Evolutionary conservation across 2,113 vertebrate species (phyloP).

Genomic region (Elephas maximus): DNA sequence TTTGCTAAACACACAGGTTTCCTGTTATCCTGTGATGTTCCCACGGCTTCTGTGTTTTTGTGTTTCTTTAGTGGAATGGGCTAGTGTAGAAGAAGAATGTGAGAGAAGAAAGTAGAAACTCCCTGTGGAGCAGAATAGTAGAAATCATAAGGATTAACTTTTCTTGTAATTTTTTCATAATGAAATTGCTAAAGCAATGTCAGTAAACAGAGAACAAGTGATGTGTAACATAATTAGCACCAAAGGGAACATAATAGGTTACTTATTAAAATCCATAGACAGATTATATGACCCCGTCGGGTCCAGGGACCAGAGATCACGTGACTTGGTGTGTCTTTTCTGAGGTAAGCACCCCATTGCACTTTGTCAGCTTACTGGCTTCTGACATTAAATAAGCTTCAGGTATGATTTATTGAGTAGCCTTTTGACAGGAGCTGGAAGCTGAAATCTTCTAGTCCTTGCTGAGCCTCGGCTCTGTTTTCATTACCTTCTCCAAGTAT

Average conservation of each 20-base stretch:
- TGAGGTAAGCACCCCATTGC: constrained; percentile 89
- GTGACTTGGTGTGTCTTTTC: constrained; percentile 88
- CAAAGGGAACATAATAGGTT: constrained; percentile 92
- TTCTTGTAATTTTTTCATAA: constrained; percentile 76
- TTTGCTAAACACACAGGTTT: constrained; percentile 1
- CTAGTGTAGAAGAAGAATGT: neutral
- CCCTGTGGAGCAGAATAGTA: constrained; percentile 32
- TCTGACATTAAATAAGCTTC: constrained; percentile 88
- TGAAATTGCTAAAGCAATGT: constrained; percentile 83
- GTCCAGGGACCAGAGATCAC: constrained; percentile 89
- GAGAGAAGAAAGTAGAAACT: constrained; percentile 68
- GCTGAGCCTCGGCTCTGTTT: constrained; percentile 84
- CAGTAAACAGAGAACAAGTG: constrained; percentile 84
- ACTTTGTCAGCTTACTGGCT: constrained; percentile 88
- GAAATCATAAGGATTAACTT: constrained; percentile 72
- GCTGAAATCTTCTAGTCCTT: constrained; percentile 86
- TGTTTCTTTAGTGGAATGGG: neutral
- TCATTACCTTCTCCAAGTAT: constrained; percentile 89
- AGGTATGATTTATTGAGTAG: constrained; percentile 88
- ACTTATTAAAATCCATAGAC: constrained; percentile 95
- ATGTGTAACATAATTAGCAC: constrained; percentile 93
- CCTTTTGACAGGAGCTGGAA: constrained; percentile 88
- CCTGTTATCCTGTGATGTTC: neutral
- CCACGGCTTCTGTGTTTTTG: neutral
- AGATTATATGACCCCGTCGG: constrained; percentile 90